Conservation (phyloP, 1,140 invertebrate species). For the Vanessa tameamea region DNA sequence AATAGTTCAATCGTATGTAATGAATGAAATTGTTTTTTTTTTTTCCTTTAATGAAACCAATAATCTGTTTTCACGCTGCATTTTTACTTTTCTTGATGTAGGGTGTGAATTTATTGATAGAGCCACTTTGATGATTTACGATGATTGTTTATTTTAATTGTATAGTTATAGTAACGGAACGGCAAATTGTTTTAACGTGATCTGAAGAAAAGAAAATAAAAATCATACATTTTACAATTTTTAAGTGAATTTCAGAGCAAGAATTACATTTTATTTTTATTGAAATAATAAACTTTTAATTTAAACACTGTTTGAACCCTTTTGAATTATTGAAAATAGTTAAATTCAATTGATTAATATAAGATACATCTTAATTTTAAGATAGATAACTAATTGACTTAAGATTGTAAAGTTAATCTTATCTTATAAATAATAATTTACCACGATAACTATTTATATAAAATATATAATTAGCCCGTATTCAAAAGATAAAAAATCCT, state of each 20-base stretch:
- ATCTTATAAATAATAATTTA: slow-evolving; percentile 22
- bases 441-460: slow-evolving; percentile 27
- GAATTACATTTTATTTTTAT: no score
- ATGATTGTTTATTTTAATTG: no score
- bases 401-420: slow-evolving; percentile 15
- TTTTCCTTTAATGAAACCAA: slow-evolving; percentile 16
- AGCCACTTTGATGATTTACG: no score
- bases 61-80: slow-evolving; percentile 20
- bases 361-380: background rate
- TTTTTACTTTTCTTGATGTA: slow-evolving; percentile 2
- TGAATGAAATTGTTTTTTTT: slow-evolving; percentile 26
- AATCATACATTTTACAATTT: no score
- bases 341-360: background rate
- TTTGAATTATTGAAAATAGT: background rate
- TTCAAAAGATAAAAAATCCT: slow-evolving; percentile 41
- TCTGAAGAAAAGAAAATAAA: no score
- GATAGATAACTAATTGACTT: slow-evolving; percentile 5
- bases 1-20: slow-evolving; percentile 29
- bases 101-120: background rate
- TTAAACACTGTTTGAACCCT: no score
- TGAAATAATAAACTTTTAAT: no score
- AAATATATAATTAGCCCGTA: slow-evolving; percentile 28
- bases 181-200: no score
- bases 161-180: no score
- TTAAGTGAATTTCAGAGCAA: no score